A percentile compares a stretch with the other conserved stretches of the same genome.
Conservation (phyloP, 2,113 vertebrate species). For the Rattus rattus region DNA sequence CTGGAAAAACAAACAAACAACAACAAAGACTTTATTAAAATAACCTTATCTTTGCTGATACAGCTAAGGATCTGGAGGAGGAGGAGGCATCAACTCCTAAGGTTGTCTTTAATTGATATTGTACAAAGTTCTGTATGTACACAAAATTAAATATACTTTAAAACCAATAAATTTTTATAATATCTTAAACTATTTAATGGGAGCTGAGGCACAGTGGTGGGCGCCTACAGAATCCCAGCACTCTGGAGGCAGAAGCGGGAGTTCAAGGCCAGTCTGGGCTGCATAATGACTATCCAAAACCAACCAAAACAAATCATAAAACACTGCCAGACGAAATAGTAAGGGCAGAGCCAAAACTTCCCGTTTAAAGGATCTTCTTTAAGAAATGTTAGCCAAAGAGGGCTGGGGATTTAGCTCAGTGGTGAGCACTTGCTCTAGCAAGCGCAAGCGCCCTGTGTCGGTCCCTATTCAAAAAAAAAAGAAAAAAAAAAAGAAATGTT, state of each 20-base stretch:
- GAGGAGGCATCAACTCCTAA: neutral
- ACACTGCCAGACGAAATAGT: neutral
- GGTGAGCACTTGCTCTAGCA: too few relatives aligned
- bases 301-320: neutral
- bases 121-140: neutral
- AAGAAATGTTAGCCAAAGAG: constrained; percentile 39
- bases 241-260: neutral
- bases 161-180: neutral
- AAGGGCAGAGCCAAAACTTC: neutral
- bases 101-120: neutral
- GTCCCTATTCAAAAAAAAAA: too few relatives aligned
- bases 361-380: constrained; percentile 22
- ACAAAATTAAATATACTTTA: neutral
- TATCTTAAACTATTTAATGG: neutral
- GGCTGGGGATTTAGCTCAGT: too few relatives aligned
- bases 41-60: neutral
- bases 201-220: neutral
- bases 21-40: neutral
- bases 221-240: neutral
- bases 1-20: neutral
- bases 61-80: neutral
- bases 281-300: too few relatives aligned
- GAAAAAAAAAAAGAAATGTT: constrained; percentile 24
- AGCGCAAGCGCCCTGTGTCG: too few relatives aligned
- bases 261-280: neutral